A percentile compares a stretch with the other conserved stretches of the same genome.
phyloP scores from a whole-genome alignment of 2,113 vertebrate species.

The Pyrgilauda ruficollis region DNA sequence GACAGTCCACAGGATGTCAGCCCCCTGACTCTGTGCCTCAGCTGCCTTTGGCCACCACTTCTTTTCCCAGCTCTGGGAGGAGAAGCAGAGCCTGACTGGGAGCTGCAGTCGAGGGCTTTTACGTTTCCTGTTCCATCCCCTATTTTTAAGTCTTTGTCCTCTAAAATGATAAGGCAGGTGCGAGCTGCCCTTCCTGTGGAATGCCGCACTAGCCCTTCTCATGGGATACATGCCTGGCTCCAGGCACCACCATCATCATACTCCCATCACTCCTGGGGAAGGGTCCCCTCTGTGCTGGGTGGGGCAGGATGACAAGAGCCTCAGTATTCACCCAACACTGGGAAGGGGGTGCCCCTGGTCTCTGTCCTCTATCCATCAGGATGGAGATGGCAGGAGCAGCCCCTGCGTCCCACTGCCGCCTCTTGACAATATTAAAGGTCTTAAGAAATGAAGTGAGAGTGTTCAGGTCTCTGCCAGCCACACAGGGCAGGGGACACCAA shows the following conservation, averaged over 20 bases:
- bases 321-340: background rate
- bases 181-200: background rate
- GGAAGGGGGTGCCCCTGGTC: background rate
- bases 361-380: background rate
- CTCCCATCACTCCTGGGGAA: background rate
- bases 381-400: background rate
- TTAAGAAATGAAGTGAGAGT: background rate
- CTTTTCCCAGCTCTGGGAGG: background rate
- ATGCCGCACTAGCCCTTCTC: background rate
- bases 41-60: background rate
- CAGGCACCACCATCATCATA: fast-evolving
- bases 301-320: background rate
- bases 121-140: background rate
- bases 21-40: fast-evolving
- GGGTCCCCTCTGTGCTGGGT: fast-evolving
- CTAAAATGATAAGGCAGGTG: background rate
- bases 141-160: background rate
- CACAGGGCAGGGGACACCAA: fast-evolving
- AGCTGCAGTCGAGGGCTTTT: background rate
- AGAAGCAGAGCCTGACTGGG: background rate
- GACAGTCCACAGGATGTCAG: background rate
- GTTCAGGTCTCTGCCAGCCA: background rate
- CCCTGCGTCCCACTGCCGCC: fast-evolving
- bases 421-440: background rate
- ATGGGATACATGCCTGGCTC: background rate